Base-by-base conservation (phyloP, 2,888 invertebrate species). In the Nebria brevicollis region DNA sequence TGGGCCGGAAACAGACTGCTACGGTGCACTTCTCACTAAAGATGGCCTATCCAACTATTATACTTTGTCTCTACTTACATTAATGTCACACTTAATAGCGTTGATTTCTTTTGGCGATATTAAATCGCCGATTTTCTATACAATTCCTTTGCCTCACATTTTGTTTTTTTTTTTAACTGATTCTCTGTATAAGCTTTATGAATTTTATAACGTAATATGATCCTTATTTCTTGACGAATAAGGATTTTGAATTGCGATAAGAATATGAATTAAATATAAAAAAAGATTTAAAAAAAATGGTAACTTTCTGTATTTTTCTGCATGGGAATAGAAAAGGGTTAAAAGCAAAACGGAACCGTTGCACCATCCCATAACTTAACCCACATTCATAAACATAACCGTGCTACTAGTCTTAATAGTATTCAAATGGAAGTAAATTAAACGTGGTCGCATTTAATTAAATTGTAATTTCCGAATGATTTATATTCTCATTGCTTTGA, bases 401-500 rank as follows among this genome's bases (percentile, higher is more conserved):
- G 43, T 25, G 81, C 81, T 81, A 77, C 81, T 73, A 81, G 81
- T 77, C 72, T 76, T 81, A 81, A 81, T 81, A 72, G 81, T 43
- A 77, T 81, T 81, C 81, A 81, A 75, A 80, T 80, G 80, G 72
- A 76, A 66, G 77, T 77, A 81, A 81, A 77, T 77, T 77, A 77
- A 77, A 76, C 20, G 15, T 26, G 54, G 80, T 75, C 72, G 73
- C 81, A 73, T 77, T 77, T 81, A 81, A 81, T 81, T 81, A 81
- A 81, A 76, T 66, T 81, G 81, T 81, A 81, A 81, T 81, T 73
- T 81, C 73, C 65, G 72, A 77, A 81, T 81, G 81, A 81, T 81
- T 81, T 81, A 81, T 81, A 64, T 70, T 15, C 10, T 15, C 66
- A 25, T 70, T 26, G 5, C 26, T 15, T 25, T 70, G 70, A 70